These are phyloP conservation scores for Pseudocheirus occidentalis DNA, from an alignment of 2,797 vertebrate genomes.

Conservation along the genomic window DNA sequence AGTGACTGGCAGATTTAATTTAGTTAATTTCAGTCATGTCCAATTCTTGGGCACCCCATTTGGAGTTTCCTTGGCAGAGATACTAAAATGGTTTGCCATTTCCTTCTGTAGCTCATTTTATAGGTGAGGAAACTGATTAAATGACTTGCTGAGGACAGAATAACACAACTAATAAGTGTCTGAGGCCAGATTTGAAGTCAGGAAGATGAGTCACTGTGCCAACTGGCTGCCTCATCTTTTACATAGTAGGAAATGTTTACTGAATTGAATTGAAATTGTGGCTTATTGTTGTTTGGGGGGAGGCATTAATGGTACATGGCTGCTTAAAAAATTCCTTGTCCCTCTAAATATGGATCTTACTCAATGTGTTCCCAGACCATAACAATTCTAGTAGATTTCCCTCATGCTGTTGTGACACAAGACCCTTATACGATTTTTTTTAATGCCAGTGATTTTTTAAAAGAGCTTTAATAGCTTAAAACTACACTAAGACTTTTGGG, in stretches of 20 bases:
- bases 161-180: neutral
- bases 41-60: neutral
- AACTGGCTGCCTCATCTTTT: neutral
- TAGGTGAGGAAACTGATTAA: neutral
- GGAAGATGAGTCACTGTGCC: neutral
- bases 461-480: neutral
- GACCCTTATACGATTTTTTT: neutral
- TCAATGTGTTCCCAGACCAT: neutral
- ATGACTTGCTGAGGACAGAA: neutral
- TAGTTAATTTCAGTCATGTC: neutral
- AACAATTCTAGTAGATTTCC: neutral
- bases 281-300: neutral
- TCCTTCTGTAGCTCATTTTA: neutral
- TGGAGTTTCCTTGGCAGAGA: neutral
- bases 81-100: neutral
- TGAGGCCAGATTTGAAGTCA: neutral
- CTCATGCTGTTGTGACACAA: neutral
- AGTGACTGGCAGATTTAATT: neutral
- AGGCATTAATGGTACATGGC: neutral
- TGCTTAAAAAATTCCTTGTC: neutral
- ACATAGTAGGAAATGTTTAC: neutral
- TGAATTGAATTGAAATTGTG: neutral
- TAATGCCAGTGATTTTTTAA: neutral
- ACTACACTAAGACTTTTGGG: neutral
- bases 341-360: neutral